Base-by-base conservation (phyloP, 2,113 vertebrate species). In the Ovibos moschatus region DNA sequence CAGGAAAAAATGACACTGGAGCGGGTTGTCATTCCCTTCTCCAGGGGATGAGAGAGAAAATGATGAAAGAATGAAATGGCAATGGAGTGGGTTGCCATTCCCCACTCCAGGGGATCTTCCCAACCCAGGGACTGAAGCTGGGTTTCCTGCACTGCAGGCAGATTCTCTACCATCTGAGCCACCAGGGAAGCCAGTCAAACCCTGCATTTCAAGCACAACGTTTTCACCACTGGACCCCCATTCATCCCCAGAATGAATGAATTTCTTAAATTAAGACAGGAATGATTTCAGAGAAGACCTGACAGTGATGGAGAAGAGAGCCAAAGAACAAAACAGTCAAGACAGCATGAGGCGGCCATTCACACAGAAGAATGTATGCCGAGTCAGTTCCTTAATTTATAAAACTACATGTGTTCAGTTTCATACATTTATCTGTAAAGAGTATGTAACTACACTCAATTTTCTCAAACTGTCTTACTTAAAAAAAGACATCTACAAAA, bases 221-320 rank as follows among this genome's bases (percentile, higher is more conserved):
- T 21, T 47, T 51, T 81, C 28, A 51, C 47, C 78, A 81, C 28
- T 81, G 47, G 47, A 51, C 17, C 16, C 2, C 47, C 78, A 51
- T 30, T 50, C 28, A 33, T 3, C 10, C 78, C 78, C 45, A 51
- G 5, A 81, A 51, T 81, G 47, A 81, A 81, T 62, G 2, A 67
- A 45, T 81, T 90, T 95, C 40, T 96, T 96, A 78, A 97, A 45
- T 55, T 89, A 96, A 87, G 8, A 95, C 10, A 86, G 43, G 25
- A 10, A 58, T 47, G n/a, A 67, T 86, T 86, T 57, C 67, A 93
- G 62, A 82, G 92, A 95, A 91, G 45, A 87, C 3, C 6, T 76
- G n/a, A 88, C 57, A 89, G 33, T 21, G 10, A 67, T 7, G 83
- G 17, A 60, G 27, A 86, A 95, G 74, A 25, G 1, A 95, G 16